A percentile compares a stretch with the other conserved stretches of the same genome.
Conservation (phyloP, 2,797 vertebrate genomes). For the Pangasius krempfi region DNA sequence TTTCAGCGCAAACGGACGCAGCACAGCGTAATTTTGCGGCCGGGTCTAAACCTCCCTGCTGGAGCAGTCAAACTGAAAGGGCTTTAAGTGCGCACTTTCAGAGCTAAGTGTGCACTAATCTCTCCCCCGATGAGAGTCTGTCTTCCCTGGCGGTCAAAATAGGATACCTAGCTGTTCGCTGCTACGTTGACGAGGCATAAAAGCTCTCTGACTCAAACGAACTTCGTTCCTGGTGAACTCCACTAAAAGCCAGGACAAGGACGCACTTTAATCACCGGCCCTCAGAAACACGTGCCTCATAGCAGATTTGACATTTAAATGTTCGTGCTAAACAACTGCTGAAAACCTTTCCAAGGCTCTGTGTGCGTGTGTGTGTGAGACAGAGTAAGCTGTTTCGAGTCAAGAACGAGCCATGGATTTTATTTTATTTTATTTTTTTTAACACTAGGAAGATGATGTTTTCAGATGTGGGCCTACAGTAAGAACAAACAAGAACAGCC, state of each 20-base stretch:
- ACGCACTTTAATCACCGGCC: not conserved
- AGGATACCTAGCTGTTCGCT: not conserved
- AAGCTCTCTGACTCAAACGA: not conserved
- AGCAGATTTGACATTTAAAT: not conserved
- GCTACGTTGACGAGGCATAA: not conserved
- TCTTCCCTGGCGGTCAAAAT: not conserved
- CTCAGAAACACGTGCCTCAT: not conserved
- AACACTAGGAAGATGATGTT: not conserved
- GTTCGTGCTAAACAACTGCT: not conserved
- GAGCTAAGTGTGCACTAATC: not conserved
- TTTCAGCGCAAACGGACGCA: not conserved
- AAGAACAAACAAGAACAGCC: not conserved
- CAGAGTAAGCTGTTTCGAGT: not conserved
- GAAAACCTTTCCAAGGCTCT: not conserved
- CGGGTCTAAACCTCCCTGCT: not conserved
- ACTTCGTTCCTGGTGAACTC: not conserved
- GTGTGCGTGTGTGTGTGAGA: not conserved
- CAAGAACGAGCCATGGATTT: not conserved
- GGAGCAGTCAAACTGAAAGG: not conserved
- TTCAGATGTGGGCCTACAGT: not conserved
- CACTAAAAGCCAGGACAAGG: not conserved
- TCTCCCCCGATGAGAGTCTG: not conserved
- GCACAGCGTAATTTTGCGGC: not conserved
- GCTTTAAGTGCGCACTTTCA: conserved; percentile 11
- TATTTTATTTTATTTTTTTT: not conserved